Base-by-base conservation (phyloP, 1,140 invertebrate species). In the Belonocnema kinseyi region DNA sequence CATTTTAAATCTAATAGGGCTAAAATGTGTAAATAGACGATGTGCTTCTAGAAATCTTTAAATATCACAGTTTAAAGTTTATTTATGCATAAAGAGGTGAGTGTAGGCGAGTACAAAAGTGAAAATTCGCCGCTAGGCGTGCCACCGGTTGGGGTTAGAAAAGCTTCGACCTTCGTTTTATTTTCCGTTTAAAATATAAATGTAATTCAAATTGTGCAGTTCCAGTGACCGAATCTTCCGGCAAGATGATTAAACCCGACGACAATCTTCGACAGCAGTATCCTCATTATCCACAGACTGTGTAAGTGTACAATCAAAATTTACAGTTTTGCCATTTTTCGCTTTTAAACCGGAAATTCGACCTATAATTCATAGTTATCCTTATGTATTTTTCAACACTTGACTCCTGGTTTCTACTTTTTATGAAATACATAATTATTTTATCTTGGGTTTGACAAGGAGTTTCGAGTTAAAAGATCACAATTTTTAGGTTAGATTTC, bases 181-280 rank as follows among this genome's bases (percentile, higher is more conserved):
- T 73, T 56, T 74, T 73, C 14, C 17, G 19, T 72, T 52, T 19
- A 58, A 17, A 75, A 58, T 75, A 61, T 50, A 46, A 58, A 61
- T 51, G 11, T 58, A 16, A 58, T 51, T 75, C 51, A 46, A 26
- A 50, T 46, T 14, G 17, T 17, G 13, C 73, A 51, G 33, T 50
- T 40, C 50, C 46, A 56, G 66, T 66, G 12, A 66, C 10, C 61
- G 33, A 66, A 40, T 40, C n/a, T 66, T 73, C 51, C 46, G 50
- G 33, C 82, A 79, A 85, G 52, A 89, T 90, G 88, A 88, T 88
- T 26, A 89, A 89, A 80, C 78, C 82, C 51, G 87, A 89, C 74
- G 82, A 84, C 54, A 87, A 81, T 40, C 72, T 88, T 51, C 79
- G 83, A 26, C 83, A 82, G 58, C 83, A 82, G 58, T 80, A 81